Evolutionary conservation across 2,113 vertebrate species (phyloP), one percentile per base, ranked within the genome.

Genomic region (Myanophis thanlyinensis): DNA sequence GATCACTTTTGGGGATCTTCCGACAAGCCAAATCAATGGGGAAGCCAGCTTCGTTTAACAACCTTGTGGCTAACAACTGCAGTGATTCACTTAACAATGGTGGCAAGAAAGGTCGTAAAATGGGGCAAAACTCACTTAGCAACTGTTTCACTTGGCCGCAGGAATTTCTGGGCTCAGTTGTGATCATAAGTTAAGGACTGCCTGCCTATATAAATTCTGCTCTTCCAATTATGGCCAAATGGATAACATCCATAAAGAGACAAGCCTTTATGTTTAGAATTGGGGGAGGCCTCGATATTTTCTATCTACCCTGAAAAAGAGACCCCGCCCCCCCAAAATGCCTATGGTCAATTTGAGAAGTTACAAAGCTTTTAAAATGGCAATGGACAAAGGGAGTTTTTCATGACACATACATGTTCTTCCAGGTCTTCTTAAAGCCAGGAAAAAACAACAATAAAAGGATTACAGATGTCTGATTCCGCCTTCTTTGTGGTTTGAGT

Each of bases 401-500:
- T 40, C 35, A 44, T 80, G 35, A 80, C 73, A 80, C 73, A 44
- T 44, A 3, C 7, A 3, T 96, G 25, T 95, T 95, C 96, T 95
- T 40, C 84, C 95, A 96, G 95, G 93, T 94, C 10, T 80, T 90
- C 94, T 67, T 84, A 85, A 85, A 95, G 73, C 73, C 6, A 80
- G 73, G n/a, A n/a, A 80, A 80, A 40, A 80, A 80, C 35, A 44
- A 44, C 35, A 40, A 44, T 22, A 40, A 44, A 80, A 44, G 73
- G 73, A 20, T 80, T 44, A 80, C 2, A 22, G n/a, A 80, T 80
- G 96, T 93, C 94, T 91, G 52, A 94, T 95, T 96, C 95, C 93
- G 88, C 91, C 87, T 95, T 94, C 93, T 52, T 96, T 96, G 96
- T 44, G 92, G 96, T 92, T 18, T 54, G 73, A 96, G 94, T 89